Base-by-base conservation (phyloP, 2,888 invertebrate genomes). In the Melieria crassipennis region DNA sequence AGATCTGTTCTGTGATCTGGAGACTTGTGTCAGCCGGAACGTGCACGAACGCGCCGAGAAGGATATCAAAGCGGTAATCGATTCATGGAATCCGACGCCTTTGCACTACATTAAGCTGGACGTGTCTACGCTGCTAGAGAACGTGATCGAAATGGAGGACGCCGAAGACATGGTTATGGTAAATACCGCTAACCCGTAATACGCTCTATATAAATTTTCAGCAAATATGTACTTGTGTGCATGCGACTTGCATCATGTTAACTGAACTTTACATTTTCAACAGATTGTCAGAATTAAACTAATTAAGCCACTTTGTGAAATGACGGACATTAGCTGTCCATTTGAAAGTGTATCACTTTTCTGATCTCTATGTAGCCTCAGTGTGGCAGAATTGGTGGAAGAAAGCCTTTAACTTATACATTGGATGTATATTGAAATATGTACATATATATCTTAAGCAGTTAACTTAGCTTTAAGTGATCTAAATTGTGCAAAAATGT, bases 61-160 rank as follows among this genome's bases (percentile, higher is more conserved):
- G 2, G 97, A 98, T 71, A 93, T 98, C 60, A 89, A 93, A 80
- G 89, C 90, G 75, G 90, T 95, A 73, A 88, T 91, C 58, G 86
- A 90, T 72, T 90, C 90, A 65, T 96, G 96, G 91, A 92, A 93
- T 84, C 86, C 89, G 10, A 94, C 95, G 0, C 97, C 97, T 2
- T 81, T 89, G n/a, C 92, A 94, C 83, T 94, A 94, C 84, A 91
- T 94, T 47, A 90, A 91, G 76, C 86, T 98, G 74, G 97, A 98
- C 85, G 90, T 96, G 9, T 91, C 94, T 13, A 91, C 93, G 30
- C 87, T 98, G 76, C 89, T 97, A 68, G 96, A 97, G 87, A 93
- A 92, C 78, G 93, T 92, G 56, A 91, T 95, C 69, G 93, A 94
- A 83, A 95, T 95, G 95, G 95, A 95, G 82, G 92, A 93, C 79